Evolutionary conservation across 2,888 invertebrate species (phyloP).

Genomic region (Zonitis immaculata): DNA sequence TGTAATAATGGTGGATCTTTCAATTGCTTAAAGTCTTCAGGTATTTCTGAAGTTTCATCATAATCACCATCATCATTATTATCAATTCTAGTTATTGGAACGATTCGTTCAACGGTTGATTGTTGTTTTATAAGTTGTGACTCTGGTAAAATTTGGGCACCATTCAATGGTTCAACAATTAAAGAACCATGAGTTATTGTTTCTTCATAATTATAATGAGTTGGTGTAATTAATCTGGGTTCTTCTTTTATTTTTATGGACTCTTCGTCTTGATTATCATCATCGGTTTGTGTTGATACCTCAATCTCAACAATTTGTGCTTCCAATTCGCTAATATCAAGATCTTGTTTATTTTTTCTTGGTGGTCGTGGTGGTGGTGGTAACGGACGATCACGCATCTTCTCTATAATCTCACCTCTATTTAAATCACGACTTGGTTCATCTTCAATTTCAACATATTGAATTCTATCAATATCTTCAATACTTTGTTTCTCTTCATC

Average conservation of each 20-base stretch:
- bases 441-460: conserved; percentile 60
- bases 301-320: conserved; percentile 56
- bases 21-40: conserved; percentile 37
- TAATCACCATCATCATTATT: conserved; percentile 36
- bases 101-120: conserved; percentile 30
- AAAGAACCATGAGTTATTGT: conserved; percentile 62
- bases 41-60: conserved; percentile 42
- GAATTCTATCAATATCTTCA: conserved; percentile 49
- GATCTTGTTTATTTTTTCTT: conserved; percentile 45
- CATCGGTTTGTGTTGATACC: conserved; percentile 81
- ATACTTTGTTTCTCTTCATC: conserved; percentile 50
- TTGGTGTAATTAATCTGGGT: conserved; percentile 32
- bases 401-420: conserved; percentile 71
- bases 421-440: conserved; percentile 60
- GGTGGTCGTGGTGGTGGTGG: conserved; percentile 85
- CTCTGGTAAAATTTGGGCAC: conserved; percentile 35
- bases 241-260: not conserved
- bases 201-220: conserved; percentile 54
- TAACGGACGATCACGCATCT: conserved; percentile 80
- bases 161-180: conserved; percentile 61
- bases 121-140: conserved; percentile 26
- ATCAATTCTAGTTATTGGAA: conserved; percentile 32
- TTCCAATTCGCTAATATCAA: conserved; percentile 30
- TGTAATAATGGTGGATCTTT: conserved; percentile 30
- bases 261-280: conserved; percentile 50